Conservation (phyloP, 2,888 invertebrate genomes). For the Crossocerus cetratus region DNA sequence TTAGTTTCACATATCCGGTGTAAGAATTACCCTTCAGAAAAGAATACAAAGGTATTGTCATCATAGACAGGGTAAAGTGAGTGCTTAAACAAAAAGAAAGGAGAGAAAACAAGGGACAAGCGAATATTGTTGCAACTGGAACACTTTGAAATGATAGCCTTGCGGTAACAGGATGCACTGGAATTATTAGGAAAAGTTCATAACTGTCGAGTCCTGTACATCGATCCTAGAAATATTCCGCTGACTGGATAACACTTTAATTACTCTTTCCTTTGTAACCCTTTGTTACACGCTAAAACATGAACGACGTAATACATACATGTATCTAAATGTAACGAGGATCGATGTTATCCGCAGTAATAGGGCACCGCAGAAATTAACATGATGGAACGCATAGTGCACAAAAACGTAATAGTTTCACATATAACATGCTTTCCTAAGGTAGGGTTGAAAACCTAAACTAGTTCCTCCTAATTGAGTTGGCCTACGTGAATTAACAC, state of each 20-base stretch:
- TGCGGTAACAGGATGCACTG: slow-evolving; percentile 31
- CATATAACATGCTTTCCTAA: slow-evolving; percentile 49
- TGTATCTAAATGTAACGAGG: slow-evolving; percentile 17
- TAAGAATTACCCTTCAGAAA: slow-evolving; percentile 11
- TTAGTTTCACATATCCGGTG: not conserved
- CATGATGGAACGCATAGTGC: slow-evolving; percentile 37
- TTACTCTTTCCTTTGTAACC: slow-evolving; percentile 17
- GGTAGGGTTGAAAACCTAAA: slow-evolving; percentile 15
- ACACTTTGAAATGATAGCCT: slow-evolving; percentile 30
- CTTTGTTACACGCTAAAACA: not conserved
- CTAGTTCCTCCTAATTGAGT: slow-evolving; percentile 3
- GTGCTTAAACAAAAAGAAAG: slow-evolving; percentile 26
- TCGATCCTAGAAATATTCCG: not conserved
- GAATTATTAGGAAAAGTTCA: slow-evolving; percentile 28
- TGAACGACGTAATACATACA: too few species aligned
- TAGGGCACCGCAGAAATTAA: slow-evolving; percentile 26
- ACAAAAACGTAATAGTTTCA: slow-evolving; percentile 34
- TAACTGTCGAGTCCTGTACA: slow-evolving; percentile 1
- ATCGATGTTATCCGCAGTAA: slow-evolving; percentile 27
- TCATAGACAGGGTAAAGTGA: slow-evolving; percentile 42
- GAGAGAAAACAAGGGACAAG: slow-evolving; percentile 35
- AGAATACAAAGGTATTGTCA: slow-evolving; percentile 43
- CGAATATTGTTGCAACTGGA: slow-evolving; percentile 42
- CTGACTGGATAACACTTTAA: not conserved
- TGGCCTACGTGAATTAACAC: not conserved